These are phyloP conservation scores for Bombyx mori DNA, from an alignment of 1,140 invertebrate genomes.

Conservation along the genomic window DNA sequence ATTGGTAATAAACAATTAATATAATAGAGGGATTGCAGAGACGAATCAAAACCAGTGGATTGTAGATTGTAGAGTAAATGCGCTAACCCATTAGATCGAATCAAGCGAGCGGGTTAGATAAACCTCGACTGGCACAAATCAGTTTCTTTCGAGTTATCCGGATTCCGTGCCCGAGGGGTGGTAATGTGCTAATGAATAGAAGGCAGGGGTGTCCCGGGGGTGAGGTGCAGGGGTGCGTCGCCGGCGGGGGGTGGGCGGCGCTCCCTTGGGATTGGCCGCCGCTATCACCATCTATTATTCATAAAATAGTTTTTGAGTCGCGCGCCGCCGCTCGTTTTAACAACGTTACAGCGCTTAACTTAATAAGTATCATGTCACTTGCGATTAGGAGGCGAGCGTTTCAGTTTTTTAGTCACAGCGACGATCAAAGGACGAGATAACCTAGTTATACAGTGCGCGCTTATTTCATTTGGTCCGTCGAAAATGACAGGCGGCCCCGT, in stretches of 20 bases:
- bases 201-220: constrained; percentile 25
- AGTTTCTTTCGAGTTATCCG: constrained; percentile 45
- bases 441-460: constrained; percentile 21
- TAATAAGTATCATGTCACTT: constrained; percentile 70
- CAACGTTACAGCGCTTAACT: constrained; percentile 54
- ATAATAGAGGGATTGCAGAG: not conserved
- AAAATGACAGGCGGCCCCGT: constrained; percentile 29
- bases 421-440: constrained; percentile 53
- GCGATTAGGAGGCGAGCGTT: constrained; percentile 48
- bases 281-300: constrained; percentile 65
- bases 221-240: constrained; percentile 19
- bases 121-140: constrained; percentile 41
- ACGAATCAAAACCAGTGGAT: not conserved
- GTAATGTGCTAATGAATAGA: constrained; percentile 69
- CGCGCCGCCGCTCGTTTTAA: constrained; percentile 58
- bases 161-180: constrained; percentile 49
- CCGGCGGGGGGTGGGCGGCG: constrained; percentile 35
- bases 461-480: constrained; percentile 43
- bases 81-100: not conserved
- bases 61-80: not conserved
- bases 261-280: constrained; percentile 66
- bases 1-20: not conserved
- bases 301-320: constrained; percentile 71
- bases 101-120: constrained; percentile 11
- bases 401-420: constrained; percentile 42